Base-by-base conservation (phyloP, 1,140 invertebrate species). In the Heliconius nattereri region DNA sequence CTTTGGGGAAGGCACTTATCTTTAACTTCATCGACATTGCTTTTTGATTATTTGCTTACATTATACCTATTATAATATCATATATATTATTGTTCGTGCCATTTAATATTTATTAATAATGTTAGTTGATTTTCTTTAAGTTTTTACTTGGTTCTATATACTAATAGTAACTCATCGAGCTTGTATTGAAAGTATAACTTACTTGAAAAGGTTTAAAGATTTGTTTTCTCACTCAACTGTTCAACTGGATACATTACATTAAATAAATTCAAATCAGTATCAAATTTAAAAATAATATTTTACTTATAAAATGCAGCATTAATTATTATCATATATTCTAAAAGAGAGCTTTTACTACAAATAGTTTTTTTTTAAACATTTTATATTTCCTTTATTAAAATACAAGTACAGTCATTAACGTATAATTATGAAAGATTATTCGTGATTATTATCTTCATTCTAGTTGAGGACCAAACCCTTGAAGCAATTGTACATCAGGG, bases 1-100 rank as follows among this genome's bases (percentile, higher is more conserved):
- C 88, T 91, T 89, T 84, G 81, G 86, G 88, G 85, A 80, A 83
- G 83, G 81, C 80, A 84, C 90, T 92, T 94, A 93, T 92, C 91
- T 92, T 86, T 85, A 87, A 90, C 81, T 90, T 85, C 79, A 82
- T 80, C 84, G 84, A 85, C 87, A 81, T 82, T 85, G 87, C 85
- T 88, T 88, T 90, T 90, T 92, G 88, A 90, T 91, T 32, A 57
- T 60, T 73, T 80, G 79, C 74, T 71, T 74, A 60, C 23, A 35
- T 73, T 66, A 66, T 66, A 16, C 40, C 40, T 45, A 45, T 23
- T n/a, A 3, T 23, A 35, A 32, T 32, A 32, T 32, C 32, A 57
- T n/a, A 11, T 16, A 66, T 66, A 60, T 66, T 66, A 66, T 66
- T 66, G n/a, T 66, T 66, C 26, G 13, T 29, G 29, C 11, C 9